A percentile compares a stretch with the other conserved stretches of the same genome.
These are phyloP conservation scores for Leguminivora glycinivorella DNA, from an alignment of 1,140 invertebrate species.

Conservation along the genomic window DNA sequence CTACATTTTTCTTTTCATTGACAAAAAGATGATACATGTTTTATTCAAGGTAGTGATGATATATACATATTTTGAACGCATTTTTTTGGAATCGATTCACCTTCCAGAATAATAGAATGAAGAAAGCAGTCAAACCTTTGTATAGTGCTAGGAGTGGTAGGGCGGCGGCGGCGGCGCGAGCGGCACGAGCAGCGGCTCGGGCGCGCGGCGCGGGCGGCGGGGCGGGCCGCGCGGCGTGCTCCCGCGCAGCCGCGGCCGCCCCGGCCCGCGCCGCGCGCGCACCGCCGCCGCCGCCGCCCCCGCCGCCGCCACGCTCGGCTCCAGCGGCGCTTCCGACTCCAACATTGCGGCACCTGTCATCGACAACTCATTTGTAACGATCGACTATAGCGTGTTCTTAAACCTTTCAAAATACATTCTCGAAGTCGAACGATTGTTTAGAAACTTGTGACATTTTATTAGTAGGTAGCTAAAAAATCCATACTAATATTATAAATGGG, in stretches of 20 bases:
- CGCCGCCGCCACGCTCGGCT: conserved; percentile 38
- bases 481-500: too few relatives aligned
- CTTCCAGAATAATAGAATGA: too few relatives aligned
- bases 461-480: too few relatives aligned
- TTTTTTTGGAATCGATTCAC: too few relatives aligned
- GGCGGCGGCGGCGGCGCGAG: conserved; percentile 71
- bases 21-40: too few relatives aligned
- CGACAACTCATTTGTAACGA: neutral
- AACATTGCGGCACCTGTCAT: conserved; percentile 53
- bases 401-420: too few relatives aligned
- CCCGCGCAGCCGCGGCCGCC: conserved; percentile 86
- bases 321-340: conserved; percentile 57
- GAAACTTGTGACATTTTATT: too few relatives aligned
- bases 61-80: too few relatives aligned
- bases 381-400: too few relatives aligned
- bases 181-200: conserved; percentile 81
- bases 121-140: neutral
- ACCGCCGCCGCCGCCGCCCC: conserved; percentile 36
- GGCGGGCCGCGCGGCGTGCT: conserved; percentile 76
- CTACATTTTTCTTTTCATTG: too few relatives aligned
- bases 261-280: conserved; percentile 83
- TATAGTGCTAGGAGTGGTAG: conserved; percentile 36
- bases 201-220: conserved; percentile 78
- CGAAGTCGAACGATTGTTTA: too few relatives aligned
- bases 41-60: too few relatives aligned